Evolutionary conservation across 1,140 invertebrate genomes (phyloP), one percentile per base, ranked within the genome.

Genomic region (Drosophila gunungcola): DNA sequence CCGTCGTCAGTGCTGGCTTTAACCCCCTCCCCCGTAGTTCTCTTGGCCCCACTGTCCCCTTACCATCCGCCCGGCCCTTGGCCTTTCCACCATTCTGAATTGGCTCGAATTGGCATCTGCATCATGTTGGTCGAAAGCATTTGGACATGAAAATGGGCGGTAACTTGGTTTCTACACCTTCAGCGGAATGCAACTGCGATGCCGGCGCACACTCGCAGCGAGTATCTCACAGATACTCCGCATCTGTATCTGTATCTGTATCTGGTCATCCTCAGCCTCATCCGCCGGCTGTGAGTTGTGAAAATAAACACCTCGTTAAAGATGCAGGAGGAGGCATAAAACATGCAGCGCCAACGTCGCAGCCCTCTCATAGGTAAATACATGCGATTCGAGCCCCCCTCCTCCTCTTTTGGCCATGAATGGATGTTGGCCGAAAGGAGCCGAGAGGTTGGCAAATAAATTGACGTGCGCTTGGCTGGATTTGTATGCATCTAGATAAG

Each of bases 271-370:
- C 27, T 21, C 32, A 34, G 34, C 13, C 63, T 69, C 63, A 53
- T 80, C 60, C 51, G 56, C 57, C 60, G 80, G 80, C 73, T 84
- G 84, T 68, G 84, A 91, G 89, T 91, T 91, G 89, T 91, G 89
- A 91, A 91, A 91, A 91, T 91, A 91, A 91, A 91, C 89, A 91
- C 89, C 89, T 91, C 89, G 89, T 91, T 91, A 91, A 91, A 82
- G 80, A 76, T 89, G 89, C 89, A 88, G 46, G 77, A 88, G 70
- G 76, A 85, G 80, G 85, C 85, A 89, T 89, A 88, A 88, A 84
- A 84, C 84, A 89, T 89, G 77, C 84, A 88, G 84, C 84, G 84
- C 84, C 80, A 85, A 88, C 80, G 69, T 81, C 63, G 72, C 52
- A 70, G 65, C 39, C 60, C 54, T 78, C 70, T 39, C 78, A 84